Conservation (phyloP, 2,113 vertebrate species). For the Lota lota region DNA sequence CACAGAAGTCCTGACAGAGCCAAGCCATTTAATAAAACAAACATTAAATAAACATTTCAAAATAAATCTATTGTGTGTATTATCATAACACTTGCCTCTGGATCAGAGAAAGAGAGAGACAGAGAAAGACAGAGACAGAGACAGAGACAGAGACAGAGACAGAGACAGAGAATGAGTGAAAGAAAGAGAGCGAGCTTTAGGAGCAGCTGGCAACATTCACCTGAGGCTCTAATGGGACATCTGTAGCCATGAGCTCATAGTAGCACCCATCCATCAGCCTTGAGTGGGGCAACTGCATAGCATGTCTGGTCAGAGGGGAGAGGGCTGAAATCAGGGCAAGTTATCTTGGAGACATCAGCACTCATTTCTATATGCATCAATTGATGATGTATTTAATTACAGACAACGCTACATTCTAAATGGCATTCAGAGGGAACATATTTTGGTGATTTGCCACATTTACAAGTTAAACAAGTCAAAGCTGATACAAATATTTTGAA, state of each 20-base stretch:
- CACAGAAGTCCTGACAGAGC: too few relatives aligned
- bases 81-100: too few relatives aligned
- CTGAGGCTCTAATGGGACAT: conserved; percentile 29
- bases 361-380: too few relatives aligned
- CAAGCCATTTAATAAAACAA: too few relatives aligned
- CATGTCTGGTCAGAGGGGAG: not conserved
- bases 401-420: too few relatives aligned
- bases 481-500: too few relatives aligned
- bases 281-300: conserved; percentile 25
- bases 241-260: conserved; percentile 63
- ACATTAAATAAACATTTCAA: conserved; percentile 14
- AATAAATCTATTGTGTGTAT: conserved; percentile 42
- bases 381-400: too few relatives aligned
- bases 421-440: too few relatives aligned
- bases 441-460: too few relatives aligned
- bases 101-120: conserved; percentile 6
- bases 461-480: too few relatives aligned
- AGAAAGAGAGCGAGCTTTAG: conserved; percentile 1
- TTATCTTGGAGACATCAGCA: too few relatives aligned
- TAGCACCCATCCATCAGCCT: conserved; percentile 50
- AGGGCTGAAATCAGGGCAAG: conserved; percentile 18
- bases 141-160: conserved; percentile 12
- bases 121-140: conserved; percentile 4
- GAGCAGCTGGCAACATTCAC: conserved; percentile 68
- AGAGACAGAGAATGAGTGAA: conserved; percentile 28